phyloP scores from a whole-genome alignment of 2,797 vertebrate species.

The Diplodus sargus region DNA sequence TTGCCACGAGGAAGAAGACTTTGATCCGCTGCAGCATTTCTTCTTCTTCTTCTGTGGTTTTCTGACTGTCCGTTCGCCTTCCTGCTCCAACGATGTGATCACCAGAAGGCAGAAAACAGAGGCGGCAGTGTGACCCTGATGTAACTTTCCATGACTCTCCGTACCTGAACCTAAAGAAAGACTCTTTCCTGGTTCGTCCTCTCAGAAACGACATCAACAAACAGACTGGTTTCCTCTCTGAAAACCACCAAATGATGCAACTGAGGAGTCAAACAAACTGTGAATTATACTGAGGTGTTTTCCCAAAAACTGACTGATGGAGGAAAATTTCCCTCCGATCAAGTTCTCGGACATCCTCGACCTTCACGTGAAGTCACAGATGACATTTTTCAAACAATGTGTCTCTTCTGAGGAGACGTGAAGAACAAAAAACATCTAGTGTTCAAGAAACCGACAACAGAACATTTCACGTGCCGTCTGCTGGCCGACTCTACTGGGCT shows the following conservation, averaged over 20 bases:
- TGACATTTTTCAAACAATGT: slow-evolving; percentile 1
- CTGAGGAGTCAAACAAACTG: slow-evolving; percentile 23
- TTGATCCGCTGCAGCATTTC: slow-evolving; percentile 49
- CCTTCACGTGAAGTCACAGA: neutral
- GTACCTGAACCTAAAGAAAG: slow-evolving; percentile 45
- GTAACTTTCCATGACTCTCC: slow-evolving; percentile 55
- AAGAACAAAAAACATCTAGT: neutral
- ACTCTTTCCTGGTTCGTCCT: slow-evolving; percentile 52
- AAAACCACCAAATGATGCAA: slow-evolving; percentile 27
- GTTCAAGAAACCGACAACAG: neutral
- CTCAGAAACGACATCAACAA: slow-evolving; percentile 38
- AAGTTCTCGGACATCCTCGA: neutral
- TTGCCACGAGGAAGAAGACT: slow-evolving; percentile 66
- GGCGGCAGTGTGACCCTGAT: slow-evolving; percentile 40
- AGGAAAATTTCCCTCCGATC: slow-evolving; percentile 20
- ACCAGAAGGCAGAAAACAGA: slow-evolving; percentile 33
- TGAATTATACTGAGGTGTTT: slow-evolving; percentile 1
- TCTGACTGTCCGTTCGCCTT: slow-evolving; percentile 14
- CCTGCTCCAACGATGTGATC: neutral
- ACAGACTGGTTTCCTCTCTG: slow-evolving; percentile 18
- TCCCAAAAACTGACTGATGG: neutral
- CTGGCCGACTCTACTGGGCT: too few species aligned
- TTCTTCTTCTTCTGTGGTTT: slow-evolving; percentile 57
- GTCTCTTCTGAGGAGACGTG: neutral
- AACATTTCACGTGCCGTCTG: too few species aligned